phyloP scores from a whole-genome alignment of 2,888 invertebrate genomes.

The Acanthosepion lycidas region DNA sequence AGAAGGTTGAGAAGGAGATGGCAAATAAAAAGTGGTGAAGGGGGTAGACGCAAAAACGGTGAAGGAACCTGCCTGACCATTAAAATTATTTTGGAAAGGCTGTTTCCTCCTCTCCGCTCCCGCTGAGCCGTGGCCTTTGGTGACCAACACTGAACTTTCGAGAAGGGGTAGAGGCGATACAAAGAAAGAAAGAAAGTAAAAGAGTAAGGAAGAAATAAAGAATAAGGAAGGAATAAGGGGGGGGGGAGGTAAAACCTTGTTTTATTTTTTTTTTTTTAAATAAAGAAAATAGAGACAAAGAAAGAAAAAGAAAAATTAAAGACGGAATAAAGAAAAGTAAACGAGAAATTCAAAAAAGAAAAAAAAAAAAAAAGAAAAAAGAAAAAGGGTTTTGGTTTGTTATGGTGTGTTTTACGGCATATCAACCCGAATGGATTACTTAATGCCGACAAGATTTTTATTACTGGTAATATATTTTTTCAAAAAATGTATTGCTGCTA shows the following conservation, averaged over 20 bases:
- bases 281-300: neutral
- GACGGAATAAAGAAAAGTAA: neutral
- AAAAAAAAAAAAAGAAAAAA: neutral
- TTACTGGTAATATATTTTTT: no score
- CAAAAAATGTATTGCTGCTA: no score
- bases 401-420: no score
- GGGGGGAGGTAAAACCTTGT: no score
- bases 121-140: neutral
- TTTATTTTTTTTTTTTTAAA: neutral
- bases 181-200: neutral
- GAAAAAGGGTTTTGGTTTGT: no score
- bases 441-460: no score
- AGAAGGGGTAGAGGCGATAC: neutral
- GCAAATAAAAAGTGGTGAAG: neutral
- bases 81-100: neutral
- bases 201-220: neutral
- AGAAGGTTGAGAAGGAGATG: neutral
- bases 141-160: neutral
- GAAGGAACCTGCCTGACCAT: neutral
- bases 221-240: fast-evolving
- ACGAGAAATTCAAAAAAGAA: neutral
- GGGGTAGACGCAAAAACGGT: neutral
- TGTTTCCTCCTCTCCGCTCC: neutral
- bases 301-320: neutral
- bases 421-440: neutral